phyloP scores from a whole-genome alignment of 2,888 invertebrate species.

The Ischnura elegans region DNA sequence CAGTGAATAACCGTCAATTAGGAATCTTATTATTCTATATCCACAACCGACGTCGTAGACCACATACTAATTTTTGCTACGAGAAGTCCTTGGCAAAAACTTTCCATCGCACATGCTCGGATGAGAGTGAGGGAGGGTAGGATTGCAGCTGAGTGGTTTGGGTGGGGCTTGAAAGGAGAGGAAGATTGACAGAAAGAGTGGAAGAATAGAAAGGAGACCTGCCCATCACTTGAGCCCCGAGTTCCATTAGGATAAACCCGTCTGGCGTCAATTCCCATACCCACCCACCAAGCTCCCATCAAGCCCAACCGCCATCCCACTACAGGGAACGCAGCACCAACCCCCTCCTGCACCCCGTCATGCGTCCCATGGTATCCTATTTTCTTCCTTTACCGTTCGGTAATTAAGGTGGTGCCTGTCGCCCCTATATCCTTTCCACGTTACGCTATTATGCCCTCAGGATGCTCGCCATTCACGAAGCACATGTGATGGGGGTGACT shows the following conservation, averaged over 20 bases:
- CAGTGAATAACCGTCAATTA: no score
- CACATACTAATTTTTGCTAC: no score
- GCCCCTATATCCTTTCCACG: not conserved
- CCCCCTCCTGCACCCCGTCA: not conserved
- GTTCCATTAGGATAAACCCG: conserved; percentile 35
- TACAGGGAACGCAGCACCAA: no score
- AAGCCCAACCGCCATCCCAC: not conserved
- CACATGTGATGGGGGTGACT: no score
- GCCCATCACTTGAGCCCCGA: conserved; percentile 16
- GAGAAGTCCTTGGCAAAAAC: no score
- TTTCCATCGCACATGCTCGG: no score
- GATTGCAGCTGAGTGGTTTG: no score
- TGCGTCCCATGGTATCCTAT: not conserved
- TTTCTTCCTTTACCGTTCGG: conserved; percentile 1
- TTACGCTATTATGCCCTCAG: not conserved
- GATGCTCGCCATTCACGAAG: not conserved
- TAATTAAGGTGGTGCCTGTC: not conserved
- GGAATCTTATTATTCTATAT: no score
- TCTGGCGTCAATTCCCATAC: not conserved
- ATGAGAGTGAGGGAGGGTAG: no score
- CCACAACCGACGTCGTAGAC: no score
- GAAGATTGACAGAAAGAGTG: not conserved
- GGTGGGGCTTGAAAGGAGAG: not conserved
- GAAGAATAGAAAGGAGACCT: not conserved
- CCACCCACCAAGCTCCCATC: not conserved